phyloP scores from a whole-genome alignment of 1,140 invertebrate species.

The Euura saliciscinereae region DNA sequence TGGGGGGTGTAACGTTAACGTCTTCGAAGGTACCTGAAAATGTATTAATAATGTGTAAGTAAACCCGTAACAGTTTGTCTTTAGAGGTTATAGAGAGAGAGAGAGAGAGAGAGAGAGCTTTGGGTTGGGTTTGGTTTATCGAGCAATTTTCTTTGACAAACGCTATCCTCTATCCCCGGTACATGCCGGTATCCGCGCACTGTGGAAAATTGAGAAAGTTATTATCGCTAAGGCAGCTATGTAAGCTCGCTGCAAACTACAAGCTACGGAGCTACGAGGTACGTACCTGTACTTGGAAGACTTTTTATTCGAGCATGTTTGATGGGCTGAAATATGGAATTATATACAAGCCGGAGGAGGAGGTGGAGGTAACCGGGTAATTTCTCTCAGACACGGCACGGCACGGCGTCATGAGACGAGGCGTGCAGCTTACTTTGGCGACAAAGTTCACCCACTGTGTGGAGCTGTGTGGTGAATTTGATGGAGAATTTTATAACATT shows the following conservation, averaged over 20 bases:
- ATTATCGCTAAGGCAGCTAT: not conserved
- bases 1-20: too few relatives aligned
- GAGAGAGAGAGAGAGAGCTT: too few relatives aligned
- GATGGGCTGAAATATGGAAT: not conserved
- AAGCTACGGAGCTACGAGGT: too few relatives aligned
- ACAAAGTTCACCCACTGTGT: too few relatives aligned
- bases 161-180: not conserved
- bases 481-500: too few relatives aligned
- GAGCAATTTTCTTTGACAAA: not conserved
- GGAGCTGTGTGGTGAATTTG: too few relatives aligned
- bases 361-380: not conserved
- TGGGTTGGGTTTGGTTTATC: not conserved
- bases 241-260: too few relatives aligned
- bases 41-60: not conserved
- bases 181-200: too few relatives aligned
- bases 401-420: too few relatives aligned
- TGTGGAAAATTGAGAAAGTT: slow-evolving; percentile 7
- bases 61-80: not conserved
- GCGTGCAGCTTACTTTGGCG: too few relatives aligned
- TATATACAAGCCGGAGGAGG: not conserved
- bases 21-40: too few relatives aligned
- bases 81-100: not conserved
- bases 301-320: not conserved
- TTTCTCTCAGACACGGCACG: too few relatives aligned
- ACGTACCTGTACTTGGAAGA: not conserved